Percentiles rank a stretch among this genome's conserved stretches.
These are phyloP conservation scores for Oreochromis niloticus DNA, from an alignment of 2,113 vertebrate genomes.

Conservation along the genomic window DNA sequence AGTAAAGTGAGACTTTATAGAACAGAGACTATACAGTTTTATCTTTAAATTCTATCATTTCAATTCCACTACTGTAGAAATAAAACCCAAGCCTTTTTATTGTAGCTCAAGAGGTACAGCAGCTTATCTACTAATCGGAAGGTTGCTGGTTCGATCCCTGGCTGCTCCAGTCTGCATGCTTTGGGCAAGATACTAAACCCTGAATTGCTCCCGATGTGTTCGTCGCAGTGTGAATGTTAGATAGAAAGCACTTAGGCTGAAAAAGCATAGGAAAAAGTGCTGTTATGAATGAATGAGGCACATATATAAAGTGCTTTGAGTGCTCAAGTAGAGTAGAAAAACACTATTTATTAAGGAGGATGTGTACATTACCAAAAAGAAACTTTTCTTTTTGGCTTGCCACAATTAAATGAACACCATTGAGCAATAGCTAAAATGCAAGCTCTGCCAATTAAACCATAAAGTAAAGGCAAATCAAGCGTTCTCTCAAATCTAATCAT, in stretches of 20 bases:
- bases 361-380: neutral
- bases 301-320: neutral
- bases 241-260: neutral
- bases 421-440: neutral
- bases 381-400: neutral
- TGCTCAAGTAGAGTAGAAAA: neutral
- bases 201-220: accelerated
- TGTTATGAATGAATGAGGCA: too few relatives aligned
- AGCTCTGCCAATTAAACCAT: neutral
- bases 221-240: neutral
- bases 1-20: neutral
- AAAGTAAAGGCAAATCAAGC: neutral
- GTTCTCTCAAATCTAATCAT: neutral
- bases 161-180: neutral
- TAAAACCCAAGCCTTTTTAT: neutral
- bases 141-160: neutral
- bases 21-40: neutral
- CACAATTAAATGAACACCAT: neutral
- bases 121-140: neutral
- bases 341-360: neutral
- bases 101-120: neutral
- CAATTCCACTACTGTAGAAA: neutral
- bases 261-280: too few relatives aligned
- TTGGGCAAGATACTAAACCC: neutral
- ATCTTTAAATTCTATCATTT: neutral